Conservation (phyloP, 2,888 invertebrate species). For the Iselma pallidipennis region DNA sequence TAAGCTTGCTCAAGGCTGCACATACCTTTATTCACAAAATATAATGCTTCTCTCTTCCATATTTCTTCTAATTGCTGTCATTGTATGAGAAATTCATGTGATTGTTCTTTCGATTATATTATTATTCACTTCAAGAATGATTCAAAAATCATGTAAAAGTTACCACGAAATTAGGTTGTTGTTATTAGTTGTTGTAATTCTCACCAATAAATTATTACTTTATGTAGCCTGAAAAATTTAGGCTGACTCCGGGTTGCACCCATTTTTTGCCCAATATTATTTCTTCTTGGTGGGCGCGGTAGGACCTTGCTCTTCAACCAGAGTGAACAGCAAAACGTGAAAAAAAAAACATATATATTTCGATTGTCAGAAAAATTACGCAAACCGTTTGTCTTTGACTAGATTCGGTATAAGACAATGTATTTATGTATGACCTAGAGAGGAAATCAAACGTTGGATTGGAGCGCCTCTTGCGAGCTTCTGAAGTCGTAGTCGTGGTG, state of each 20-base stretch:
- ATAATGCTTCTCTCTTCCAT: neutral
- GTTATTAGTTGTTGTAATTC: neutral
- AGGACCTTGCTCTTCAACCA: constrained; percentile 35
- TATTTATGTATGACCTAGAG: constrained; percentile 49
- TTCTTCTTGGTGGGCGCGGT: constrained; percentile 23
- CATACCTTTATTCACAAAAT: neutral
- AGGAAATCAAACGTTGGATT: constrained; percentile 46
- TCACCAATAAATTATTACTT: neutral
- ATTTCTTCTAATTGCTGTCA: neutral
- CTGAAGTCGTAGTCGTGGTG: constrained; percentile 43
- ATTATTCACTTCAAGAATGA: no score
- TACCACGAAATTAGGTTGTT: neutral
- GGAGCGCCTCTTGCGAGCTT: constrained; percentile 45
- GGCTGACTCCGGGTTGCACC: constrained; percentile 2
- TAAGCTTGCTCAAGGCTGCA: constrained; percentile 1
- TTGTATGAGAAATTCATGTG: neutral
- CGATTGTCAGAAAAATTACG: constrained; percentile 30
- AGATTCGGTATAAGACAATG: constrained; percentile 44
- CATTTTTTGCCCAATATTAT: neutral
- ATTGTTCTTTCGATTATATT: neutral
- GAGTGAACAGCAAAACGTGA: constrained; percentile 2
- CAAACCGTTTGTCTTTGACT: constrained; percentile 28
- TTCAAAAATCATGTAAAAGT: no score
- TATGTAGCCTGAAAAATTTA: neutral
- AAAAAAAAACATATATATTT: neutral